These are phyloP conservation scores for Lycopodina hypogea DNA, from an alignment of 37 sponge, comb jelly and placozoan species.

Conservation along the genomic window DNA sequence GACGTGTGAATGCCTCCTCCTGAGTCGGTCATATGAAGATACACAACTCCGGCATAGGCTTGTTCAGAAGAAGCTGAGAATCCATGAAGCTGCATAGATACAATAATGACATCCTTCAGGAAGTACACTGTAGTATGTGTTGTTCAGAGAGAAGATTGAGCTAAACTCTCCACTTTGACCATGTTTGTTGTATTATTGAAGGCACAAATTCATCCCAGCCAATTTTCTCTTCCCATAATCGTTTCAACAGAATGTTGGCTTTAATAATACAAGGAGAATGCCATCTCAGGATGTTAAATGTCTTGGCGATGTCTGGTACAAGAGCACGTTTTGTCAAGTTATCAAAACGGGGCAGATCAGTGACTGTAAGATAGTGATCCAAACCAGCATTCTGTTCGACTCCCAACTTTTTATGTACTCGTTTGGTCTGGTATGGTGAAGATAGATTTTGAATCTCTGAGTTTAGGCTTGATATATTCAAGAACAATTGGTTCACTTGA, in stretches of 20 bases:
- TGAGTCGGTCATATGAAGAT: neutral
- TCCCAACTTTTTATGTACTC: constrained; percentile 18
- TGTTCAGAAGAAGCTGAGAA: neutral
- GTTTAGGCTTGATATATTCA: neutral
- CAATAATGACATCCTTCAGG: neutral
- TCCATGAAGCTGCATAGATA: neutral
- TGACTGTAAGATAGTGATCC: constrained; percentile 2
- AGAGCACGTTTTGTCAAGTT: constrained; percentile 19
- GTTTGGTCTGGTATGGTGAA: neutral
- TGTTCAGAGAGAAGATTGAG: neutral
- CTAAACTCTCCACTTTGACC: neutral
- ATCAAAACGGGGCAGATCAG: neutral
- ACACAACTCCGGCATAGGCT: neutral
- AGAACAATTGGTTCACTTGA: neutral
- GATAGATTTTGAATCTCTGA: neutral
- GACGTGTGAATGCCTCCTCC: neutral
- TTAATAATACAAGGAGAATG: neutral
- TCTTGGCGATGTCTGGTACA: constrained; percentile 29
- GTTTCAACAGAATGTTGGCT: neutral
- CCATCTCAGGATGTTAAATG: constrained; percentile 38
- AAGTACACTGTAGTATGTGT: neutral
- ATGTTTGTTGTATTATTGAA: neutral
- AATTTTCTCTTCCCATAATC: neutral
- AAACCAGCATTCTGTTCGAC: constrained; percentile 5
- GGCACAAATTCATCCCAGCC: neutral